These are phyloP conservation scores for Aspidapion aeneum DNA, from an alignment of 2,888 invertebrate genomes.

Conservation along the genomic window DNA sequence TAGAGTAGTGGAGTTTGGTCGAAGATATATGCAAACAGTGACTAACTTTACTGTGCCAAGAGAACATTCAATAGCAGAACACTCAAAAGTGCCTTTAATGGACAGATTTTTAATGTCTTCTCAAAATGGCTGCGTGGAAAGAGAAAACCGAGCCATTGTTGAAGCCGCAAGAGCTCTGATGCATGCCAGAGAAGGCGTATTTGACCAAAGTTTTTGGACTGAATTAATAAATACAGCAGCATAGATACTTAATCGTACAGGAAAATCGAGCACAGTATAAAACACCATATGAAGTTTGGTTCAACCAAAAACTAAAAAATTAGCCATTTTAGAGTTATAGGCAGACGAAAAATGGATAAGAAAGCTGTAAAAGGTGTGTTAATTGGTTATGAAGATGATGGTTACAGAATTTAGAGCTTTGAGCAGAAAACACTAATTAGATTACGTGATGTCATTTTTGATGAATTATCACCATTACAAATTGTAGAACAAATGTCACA, in stretches of 20 bases:
- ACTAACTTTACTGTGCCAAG: too few relatives aligned
- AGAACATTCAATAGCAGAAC: too few relatives aligned
- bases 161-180: neutral
- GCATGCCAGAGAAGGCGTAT: neutral
- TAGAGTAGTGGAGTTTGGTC: too few relatives aligned
- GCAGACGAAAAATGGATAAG: neutral
- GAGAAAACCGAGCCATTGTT: neutral
- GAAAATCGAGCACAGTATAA: neutral
- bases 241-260: neutral
- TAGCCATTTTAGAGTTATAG: neutral
- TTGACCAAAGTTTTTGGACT: neutral
- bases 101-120: too few relatives aligned
- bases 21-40: too few relatives aligned
- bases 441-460: too few relatives aligned
- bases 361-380: neutral
- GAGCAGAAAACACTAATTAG: neutral
- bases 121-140: neutral
- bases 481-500: neutral
- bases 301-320: neutral
- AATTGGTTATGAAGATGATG: neutral
- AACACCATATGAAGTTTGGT: neutral
- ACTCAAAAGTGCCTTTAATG: too few relatives aligned
- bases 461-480: neutral
- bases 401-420: neutral
- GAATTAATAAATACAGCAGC: neutral